A percentile compares a stretch with the other conserved stretches of the same genome.
Conservation (phyloP, 2,888 invertebrate genomes). For the Chalcis sispes region DNA sequence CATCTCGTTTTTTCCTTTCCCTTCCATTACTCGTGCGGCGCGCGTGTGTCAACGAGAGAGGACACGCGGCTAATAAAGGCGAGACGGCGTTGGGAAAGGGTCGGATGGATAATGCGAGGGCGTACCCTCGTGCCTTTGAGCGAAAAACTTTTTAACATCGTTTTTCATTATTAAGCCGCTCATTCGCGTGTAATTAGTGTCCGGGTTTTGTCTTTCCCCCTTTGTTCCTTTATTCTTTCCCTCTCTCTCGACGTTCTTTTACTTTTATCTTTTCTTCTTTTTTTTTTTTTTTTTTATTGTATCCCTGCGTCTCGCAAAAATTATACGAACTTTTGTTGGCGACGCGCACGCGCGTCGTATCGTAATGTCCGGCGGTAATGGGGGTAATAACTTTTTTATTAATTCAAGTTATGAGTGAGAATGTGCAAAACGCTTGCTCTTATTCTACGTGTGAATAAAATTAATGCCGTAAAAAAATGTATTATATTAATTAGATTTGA, state of each 20-base stretch:
- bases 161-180: conserved; percentile 53
- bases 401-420: not conserved
- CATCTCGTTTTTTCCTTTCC: not conserved
- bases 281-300: not conserved
- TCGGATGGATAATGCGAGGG: not conserved
- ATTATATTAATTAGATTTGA: too few relatives aligned
- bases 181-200: conserved; percentile 31
- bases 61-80: conserved; percentile 35
- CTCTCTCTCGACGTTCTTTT: too few relatives aligned
- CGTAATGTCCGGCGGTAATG: not conserved
- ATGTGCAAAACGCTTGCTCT: too few relatives aligned
- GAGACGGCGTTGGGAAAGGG: not conserved
- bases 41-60: conserved; percentile 23
- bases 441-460: too few relatives aligned
- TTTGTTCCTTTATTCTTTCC: not conserved
- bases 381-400: not conserved
- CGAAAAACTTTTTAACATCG: conserved; percentile 47
- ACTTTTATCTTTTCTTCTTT: not conserved
- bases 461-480: too few relatives aligned
- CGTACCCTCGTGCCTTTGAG: conserved; percentile 10
- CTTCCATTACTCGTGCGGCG: not conserved
- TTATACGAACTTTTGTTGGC: conserved; percentile 24
- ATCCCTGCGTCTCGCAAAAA: not conserved
- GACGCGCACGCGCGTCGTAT: not conserved
- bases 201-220: not conserved